Conservation (phyloP, 1,140 invertebrate species). For the Parasteatoda tepidariorum region DNA sequence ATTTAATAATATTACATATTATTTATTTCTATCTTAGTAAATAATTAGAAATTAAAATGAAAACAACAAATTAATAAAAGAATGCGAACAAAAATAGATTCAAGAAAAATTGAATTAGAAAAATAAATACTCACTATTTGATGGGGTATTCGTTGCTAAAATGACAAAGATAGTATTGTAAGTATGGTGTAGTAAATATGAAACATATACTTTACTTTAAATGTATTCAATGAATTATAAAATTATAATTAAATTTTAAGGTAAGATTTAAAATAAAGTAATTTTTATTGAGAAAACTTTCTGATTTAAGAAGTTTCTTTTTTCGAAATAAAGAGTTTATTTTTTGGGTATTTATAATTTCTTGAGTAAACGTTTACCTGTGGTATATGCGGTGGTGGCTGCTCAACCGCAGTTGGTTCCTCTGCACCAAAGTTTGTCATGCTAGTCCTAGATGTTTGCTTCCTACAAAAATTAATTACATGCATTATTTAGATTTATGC, state of each 20-base stretch:
- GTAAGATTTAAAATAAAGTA: too few relatives aligned
- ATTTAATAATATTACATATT: too few relatives aligned
- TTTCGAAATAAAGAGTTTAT: background rate
- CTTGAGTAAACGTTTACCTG: slow-evolving; percentile 29
- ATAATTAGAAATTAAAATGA: too few relatives aligned
- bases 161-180: background rate
- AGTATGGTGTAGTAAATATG: background rate
- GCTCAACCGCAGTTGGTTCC: slow-evolving; percentile 42
- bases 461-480: slow-evolving; percentile 33
- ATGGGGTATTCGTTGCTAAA: slow-evolving; percentile 59
- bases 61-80: too few relatives aligned
- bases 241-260: too few relatives aligned
- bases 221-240: background rate
- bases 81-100: too few relatives aligned
- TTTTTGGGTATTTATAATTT: background rate
- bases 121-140: slow-evolving; percentile 55
- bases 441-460: slow-evolving; percentile 61
- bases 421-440: slow-evolving; percentile 55
- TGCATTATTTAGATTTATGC: too few relatives aligned
- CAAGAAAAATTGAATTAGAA: too few relatives aligned
- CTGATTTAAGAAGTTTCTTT: background rate
- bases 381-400: slow-evolving; percentile 16
- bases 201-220: background rate
- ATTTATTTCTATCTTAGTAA: too few relatives aligned
- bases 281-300: background rate